Conservation (phyloP, 2,888 invertebrate genomes). For the Selenia dentaria region DNA sequence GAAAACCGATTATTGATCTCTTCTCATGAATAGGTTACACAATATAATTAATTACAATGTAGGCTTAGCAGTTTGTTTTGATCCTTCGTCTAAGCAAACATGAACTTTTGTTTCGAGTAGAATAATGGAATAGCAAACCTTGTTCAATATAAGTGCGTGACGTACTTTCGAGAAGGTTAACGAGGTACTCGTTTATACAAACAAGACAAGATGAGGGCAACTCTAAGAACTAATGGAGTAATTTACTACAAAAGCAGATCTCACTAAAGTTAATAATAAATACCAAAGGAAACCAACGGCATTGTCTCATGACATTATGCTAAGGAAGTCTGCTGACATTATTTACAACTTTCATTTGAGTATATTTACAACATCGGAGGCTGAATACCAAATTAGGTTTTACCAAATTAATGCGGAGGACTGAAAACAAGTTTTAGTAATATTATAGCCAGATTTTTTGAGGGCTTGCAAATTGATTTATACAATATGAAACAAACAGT, state of each 20-base stretch:
- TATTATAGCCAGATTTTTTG: conserved; percentile 28
- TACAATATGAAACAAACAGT: neutral
- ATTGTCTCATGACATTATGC: conserved; percentile 10
- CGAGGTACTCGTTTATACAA: conserved; percentile 13
- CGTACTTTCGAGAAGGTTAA: conserved; percentile 12
- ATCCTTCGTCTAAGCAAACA: conserved; percentile 13
- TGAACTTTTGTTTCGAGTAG: conserved; percentile 16
- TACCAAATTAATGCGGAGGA: conserved; percentile 42
- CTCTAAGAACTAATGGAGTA: conserved; percentile 17
- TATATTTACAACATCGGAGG: conserved; percentile 33
- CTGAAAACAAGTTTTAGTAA: conserved; percentile 35
- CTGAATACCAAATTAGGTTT: conserved; percentile 40
- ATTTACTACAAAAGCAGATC: conserved; percentile 17
- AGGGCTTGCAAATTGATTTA: conserved; percentile 16
- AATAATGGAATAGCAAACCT: conserved; percentile 20
- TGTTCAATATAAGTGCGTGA: conserved; percentile 8
- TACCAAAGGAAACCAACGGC: conserved; percentile 7
- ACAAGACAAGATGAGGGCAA: conserved; percentile 15
- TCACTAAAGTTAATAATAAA: conserved; percentile 14
- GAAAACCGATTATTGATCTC: neutral
- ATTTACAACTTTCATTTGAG: conserved; percentile 21
- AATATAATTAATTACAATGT: neutral
- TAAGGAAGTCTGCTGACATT: conserved; percentile 20
- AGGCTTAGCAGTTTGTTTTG: conserved; percentile 9
- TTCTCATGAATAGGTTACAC: conserved; percentile 2